Evolutionary conservation across 2,797 vertebrate genomes (phyloP).

Genomic region (Australoheros facetus): DNA sequence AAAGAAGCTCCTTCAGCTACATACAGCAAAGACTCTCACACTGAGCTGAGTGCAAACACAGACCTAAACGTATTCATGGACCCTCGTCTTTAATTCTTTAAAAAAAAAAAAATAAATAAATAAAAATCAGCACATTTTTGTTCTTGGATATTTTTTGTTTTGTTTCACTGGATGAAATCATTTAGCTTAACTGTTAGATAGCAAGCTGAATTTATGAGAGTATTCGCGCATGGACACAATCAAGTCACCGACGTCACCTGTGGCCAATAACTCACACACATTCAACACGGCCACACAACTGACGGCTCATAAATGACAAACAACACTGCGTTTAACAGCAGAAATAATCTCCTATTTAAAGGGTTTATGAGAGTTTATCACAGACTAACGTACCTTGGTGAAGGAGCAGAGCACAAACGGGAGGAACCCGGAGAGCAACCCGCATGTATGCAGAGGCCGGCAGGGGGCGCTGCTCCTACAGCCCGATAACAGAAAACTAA

Average conservation of each 20-base stretch:
- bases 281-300: not conserved
- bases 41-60: not conserved
- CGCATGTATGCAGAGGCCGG: not conserved
- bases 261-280: not conserved
- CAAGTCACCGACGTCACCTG: not conserved
- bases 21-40: not conserved
- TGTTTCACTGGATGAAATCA: not conserved
- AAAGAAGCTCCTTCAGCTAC: not conserved
- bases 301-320: not conserved
- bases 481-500: not conserved
- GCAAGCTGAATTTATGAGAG: not conserved
- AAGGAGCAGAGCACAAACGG: not conserved
- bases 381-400: not conserved
- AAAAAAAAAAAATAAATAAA: accelerated
- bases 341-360: not conserved
- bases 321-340: accelerated
- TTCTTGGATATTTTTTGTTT: accelerated
- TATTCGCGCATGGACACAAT: not conserved
- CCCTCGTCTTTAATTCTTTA: not conserved
- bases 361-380: not conserved
- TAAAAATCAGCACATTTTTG: not conserved
- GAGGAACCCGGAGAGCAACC: not conserved
- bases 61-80: not conserved
- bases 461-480: not conserved
- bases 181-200: not conserved